phyloP scores from a whole-genome alignment of 2,888 invertebrate species.

The Diloba caeruleocephala region DNA sequence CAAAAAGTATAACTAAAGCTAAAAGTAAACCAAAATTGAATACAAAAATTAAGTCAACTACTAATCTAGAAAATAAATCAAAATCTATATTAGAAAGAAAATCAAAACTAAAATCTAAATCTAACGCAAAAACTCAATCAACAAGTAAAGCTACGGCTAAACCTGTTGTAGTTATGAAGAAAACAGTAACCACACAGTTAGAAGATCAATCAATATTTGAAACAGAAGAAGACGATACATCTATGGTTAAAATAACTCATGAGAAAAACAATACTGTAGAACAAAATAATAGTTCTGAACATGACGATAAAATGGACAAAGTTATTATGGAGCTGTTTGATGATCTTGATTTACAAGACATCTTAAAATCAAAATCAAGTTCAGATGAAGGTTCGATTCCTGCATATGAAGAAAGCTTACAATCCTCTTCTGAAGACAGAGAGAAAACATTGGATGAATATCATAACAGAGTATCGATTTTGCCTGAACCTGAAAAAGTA shows the following conservation, averaged over 20 bases:
- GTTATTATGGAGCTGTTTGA: constrained; percentile 14
- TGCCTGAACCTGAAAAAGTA: not conserved
- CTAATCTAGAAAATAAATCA: not conserved
- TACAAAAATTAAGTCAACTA: not conserved
- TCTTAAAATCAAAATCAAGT: constrained; percentile 3
- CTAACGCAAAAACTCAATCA: not conserved
- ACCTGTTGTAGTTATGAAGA: too few relatives aligned
- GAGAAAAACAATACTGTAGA: not conserved
- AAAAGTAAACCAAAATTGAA: not conserved
- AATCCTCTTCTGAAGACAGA: not conserved
- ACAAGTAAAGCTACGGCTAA: not conserved
- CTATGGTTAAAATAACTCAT: too few relatives aligned
- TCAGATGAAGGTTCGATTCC: not conserved
- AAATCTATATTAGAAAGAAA: not conserved
- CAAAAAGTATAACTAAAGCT: too few relatives aligned
- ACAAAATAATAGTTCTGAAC: not conserved
- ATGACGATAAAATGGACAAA: constrained; percentile 11
- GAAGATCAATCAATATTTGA: too few relatives aligned
- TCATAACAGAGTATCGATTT: not conserved
- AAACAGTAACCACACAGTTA: too few relatives aligned
- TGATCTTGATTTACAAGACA: constrained; percentile 9
- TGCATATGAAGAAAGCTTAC: not conserved
- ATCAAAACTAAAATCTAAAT: not conserved
- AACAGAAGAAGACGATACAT: too few relatives aligned
- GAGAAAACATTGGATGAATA: not conserved